Conservation (phyloP, 64 coral and sea anemone species). For the Pocillopora verrucosa region DNA sequence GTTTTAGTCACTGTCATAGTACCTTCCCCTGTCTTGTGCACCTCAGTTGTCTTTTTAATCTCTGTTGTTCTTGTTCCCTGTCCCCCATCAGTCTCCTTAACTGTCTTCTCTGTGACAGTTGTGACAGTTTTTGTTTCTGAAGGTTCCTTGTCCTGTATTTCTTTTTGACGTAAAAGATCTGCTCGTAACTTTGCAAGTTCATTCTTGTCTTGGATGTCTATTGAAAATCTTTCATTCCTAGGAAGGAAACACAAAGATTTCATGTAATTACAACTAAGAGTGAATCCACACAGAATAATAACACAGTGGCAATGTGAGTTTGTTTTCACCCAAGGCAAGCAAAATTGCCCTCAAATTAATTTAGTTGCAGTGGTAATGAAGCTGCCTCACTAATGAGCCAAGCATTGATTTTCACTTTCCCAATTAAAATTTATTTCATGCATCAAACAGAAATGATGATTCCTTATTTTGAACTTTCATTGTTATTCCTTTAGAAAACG, state of each 20-base stretch:
- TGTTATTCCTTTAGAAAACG: too few relatives aligned
- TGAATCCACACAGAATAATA: too few relatives aligned
- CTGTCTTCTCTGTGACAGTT: constrained; percentile 13
- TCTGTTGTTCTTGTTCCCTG: not conserved
- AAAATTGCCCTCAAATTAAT: too few relatives aligned
- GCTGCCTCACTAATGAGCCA: too few relatives aligned
- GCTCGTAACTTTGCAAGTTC: constrained; percentile 12
- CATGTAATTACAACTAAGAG: not conserved
- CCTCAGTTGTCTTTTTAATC: constrained; percentile 42
- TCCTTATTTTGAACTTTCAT: too few relatives aligned
- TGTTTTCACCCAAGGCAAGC: too few relatives aligned
- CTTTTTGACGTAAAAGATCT: constrained; percentile 3
- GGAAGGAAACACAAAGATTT: not conserved
- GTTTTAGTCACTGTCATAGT: constrained; percentile 39
- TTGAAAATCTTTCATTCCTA: constrained; percentile 15
- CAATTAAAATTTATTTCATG: too few relatives aligned
- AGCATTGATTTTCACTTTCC: too few relatives aligned
- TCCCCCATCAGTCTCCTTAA: constrained; percentile 20
- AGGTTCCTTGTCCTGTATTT: not conserved
- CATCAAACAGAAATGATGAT: too few relatives aligned
- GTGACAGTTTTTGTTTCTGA: not conserved
- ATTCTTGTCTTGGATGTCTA: constrained; percentile 26
- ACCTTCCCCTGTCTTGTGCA: constrained; percentile 12
- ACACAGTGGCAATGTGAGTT: too few relatives aligned
- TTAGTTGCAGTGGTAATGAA: too few relatives aligned